These are phyloP conservation scores for Epistrophella euchroma DNA, from an alignment of 2,888 invertebrate species.

Conservation along the genomic window DNA sequence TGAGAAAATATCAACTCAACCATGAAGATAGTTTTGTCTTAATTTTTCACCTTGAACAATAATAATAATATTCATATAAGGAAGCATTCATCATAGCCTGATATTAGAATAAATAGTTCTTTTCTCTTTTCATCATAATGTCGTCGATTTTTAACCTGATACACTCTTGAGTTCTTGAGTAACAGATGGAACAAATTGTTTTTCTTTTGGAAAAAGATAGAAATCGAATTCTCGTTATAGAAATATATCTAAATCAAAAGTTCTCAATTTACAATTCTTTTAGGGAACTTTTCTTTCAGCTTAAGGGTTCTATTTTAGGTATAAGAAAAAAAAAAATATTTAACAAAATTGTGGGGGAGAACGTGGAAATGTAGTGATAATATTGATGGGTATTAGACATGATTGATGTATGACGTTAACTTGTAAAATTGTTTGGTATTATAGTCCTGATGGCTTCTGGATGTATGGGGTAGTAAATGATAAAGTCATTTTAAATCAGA, in stretches of 20 bases:
- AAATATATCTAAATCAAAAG: constrained; percentile 12
- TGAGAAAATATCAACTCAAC: no score
- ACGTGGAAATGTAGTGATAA: not conserved
- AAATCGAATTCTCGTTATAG: constrained; percentile 12
- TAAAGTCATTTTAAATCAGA: not conserved
- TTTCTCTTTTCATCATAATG: not conserved
- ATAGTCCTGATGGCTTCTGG: not conserved
- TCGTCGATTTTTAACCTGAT: not conserved
- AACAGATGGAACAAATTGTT: constrained; percentile 5
- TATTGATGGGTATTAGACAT: constrained; percentile 13
- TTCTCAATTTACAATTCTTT: not conserved
- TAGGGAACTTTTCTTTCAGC: not conserved
- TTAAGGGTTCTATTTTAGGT: not conserved
- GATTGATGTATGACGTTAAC: constrained; percentile 14
- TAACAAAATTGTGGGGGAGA: no score
- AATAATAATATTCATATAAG: no score
- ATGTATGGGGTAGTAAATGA: not conserved
- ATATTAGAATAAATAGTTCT: not conserved
- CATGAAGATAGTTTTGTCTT: no score
- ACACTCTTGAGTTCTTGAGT: not conserved
- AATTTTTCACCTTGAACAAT: no score
- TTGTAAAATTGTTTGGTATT: constrained; percentile 5
- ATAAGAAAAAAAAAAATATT: not conserved
- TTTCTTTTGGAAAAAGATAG: not conserved
- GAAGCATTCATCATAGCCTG: not conserved